Evolutionary conservation across 1,140 invertebrate genomes (phyloP).

Genomic region (Nasonia giraulti): DNA sequence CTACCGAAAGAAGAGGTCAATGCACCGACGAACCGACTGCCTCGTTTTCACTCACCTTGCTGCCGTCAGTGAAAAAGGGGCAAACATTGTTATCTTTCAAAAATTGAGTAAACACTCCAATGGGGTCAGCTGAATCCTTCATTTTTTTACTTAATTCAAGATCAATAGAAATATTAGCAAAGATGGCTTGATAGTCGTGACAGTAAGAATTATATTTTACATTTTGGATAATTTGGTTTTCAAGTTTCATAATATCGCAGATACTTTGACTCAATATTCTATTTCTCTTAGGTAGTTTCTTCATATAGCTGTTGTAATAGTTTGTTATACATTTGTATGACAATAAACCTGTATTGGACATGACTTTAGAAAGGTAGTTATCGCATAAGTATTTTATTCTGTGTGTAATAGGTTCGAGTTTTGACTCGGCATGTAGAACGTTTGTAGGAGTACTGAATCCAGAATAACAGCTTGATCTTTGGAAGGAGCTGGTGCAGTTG

Average conservation of each 20-base stretch:
- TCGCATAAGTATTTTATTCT: background rate
- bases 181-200: background rate
- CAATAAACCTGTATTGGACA: background rate
- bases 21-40: background rate
- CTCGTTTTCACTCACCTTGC: background rate
- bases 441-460: constrained; percentile 16
- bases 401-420: background rate
- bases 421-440: background rate
- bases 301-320: background rate
- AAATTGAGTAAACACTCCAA: background rate
- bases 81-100: background rate
- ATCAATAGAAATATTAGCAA: background rate
- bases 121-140: background rate
- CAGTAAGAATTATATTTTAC: background rate
- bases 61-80: background rate
- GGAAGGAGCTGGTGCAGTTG: too few relatives aligned
- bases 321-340: background rate
- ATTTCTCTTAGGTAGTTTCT: background rate
- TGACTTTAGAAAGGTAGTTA: background rate
- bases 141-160: background rate
- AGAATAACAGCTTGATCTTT: too few relatives aligned
- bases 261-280: background rate
- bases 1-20: background rate
- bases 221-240: background rate
- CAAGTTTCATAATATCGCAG: background rate